Base-by-base conservation (phyloP, 2,888 invertebrate genomes). In the Phania funesta region DNA sequence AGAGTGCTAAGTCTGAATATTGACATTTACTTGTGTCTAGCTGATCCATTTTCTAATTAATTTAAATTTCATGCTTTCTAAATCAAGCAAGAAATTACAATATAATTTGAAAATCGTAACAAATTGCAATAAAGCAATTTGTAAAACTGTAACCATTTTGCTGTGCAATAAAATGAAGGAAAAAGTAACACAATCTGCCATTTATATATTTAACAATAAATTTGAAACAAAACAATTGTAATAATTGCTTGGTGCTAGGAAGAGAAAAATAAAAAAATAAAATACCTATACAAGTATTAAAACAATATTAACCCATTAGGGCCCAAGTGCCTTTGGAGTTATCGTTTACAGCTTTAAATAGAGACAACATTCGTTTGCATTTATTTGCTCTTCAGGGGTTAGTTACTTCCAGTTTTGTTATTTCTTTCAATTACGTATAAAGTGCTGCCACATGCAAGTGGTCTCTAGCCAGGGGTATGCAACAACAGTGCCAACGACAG, bases 101-200 rank as follows among this genome's bases (percentile, higher is more conserved):
- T 52, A 18, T 32, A 64, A 54, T 74, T 65, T 35, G 1, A 46
- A 46, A 74, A 35, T 18, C 18, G 44, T 44, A 70, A 58, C 2
- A 64, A 65, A 71, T 58, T 71, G 50, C 48, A 32, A 56, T 32
- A 56, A 78, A 78, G 46, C 64, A 50, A 71, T 78, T 78, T 58
- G 48, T 56, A 64, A 70, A 64, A 41, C 46, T 56, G 9, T 35
- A 65, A 48, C 35, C 32, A 62, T 62, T 46, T 48, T 24, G 16
- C 8, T 44, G 2, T 46, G 9, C 4, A 48, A 58, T 50, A 7
- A 38, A 65, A 35, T 18, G n/a, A 7, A 74, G 41, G 18, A 52
- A 54, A 64, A 58, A 58, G 38, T 18, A 76, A 32, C 46, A 70
- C 54, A 77, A 77, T 35, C 41, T 48, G 62, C 16, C 50, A 41